Evolutionary conservation across 2,888 invertebrate genomes (phyloP), one percentile per base, ranked within the genome.

Genomic region (Ectobius pallidus): DNA sequence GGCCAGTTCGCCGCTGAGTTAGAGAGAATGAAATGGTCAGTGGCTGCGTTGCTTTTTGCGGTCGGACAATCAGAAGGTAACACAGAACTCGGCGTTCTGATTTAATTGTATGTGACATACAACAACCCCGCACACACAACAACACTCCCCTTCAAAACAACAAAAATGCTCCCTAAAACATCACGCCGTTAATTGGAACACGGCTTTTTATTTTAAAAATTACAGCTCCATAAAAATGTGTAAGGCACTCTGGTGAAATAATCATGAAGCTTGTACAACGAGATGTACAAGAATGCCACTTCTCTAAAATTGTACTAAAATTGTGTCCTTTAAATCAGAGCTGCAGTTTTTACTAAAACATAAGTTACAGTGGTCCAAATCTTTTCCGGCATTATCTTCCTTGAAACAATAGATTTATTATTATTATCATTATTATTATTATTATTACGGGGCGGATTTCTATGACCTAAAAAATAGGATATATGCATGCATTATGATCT

Each of bases 51-150:
- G 71, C 71, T 71, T 71, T 71, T 71, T 71, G 71, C 67, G 71
- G 71, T 65, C 49, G 55, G 71, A 71, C 71, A 71, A 71, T 71
- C 71, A 67, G 71, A 65, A 71, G 71, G 65, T 71, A 71, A 67
- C 71, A 65, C 61, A 71, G 61, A 46, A 69, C 69, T 55, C 71
- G 70, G 65, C 52, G 73, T 42, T 73, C 55, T 70, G 70, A 73
- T 73, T 73, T 73, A 68, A 73, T 73, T 73, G 73, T 61, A 73
- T 61, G 68, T 62, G 73, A 70, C 73, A 73, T 61, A 73, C 70
- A 65, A 71, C 70, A 68, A 58, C 42, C 68, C 68, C 73, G 34
- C 73, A 71, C 46, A 39, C 52, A 55, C 34, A 25, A 52, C 71
- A 67, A n/a, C n/a, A n/a, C n/a, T n/a, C n/a, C n/a, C 67, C 58